Conservation (phyloP, 2,113 vertebrate species). For the Phasianus colchicus region DNA sequence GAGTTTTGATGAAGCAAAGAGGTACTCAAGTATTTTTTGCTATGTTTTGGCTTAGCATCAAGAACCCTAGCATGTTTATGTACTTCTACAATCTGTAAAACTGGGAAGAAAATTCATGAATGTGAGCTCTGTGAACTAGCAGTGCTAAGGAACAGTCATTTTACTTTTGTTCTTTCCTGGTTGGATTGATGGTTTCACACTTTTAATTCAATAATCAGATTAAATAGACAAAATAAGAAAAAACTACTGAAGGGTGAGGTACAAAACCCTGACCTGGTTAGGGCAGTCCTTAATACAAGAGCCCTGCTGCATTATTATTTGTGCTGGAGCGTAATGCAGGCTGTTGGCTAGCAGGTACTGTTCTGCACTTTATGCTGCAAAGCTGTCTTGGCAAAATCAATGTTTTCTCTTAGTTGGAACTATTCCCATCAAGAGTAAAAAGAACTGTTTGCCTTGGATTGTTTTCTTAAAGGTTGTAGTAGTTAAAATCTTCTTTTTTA, state of each 20-base stretch:
- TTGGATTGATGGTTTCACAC: background rate
- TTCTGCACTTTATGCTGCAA: background rate
- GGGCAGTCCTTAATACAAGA: background rate
- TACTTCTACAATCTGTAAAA: background rate
- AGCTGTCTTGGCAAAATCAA: background rate
- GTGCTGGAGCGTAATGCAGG: background rate
- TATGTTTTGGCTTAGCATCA: conserved; percentile 1
- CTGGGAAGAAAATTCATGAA: background rate
- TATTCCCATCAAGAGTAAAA: background rate
- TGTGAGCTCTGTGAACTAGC: background rate
- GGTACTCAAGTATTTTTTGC: background rate
- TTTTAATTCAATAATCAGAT: background rate
- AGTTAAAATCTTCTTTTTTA: background rate
- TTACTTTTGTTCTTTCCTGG: background rate
- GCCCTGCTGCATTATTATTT: background rate
- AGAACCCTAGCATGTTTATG: background rate
- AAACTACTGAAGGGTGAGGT: background rate
- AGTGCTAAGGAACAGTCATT: background rate
- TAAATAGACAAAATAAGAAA: background rate
- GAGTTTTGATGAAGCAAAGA: background rate
- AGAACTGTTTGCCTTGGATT: background rate
- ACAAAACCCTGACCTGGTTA: background rate
- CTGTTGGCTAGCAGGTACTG: background rate
- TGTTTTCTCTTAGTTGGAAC: background rate
- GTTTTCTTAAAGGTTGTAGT: background rate